Evolutionary conservation across 37 sponge, comb jelly and placozoan species (phyloP), one percentile per base, ranked within the genome.

Genomic region (Amphimedon queenslandica): DNA sequence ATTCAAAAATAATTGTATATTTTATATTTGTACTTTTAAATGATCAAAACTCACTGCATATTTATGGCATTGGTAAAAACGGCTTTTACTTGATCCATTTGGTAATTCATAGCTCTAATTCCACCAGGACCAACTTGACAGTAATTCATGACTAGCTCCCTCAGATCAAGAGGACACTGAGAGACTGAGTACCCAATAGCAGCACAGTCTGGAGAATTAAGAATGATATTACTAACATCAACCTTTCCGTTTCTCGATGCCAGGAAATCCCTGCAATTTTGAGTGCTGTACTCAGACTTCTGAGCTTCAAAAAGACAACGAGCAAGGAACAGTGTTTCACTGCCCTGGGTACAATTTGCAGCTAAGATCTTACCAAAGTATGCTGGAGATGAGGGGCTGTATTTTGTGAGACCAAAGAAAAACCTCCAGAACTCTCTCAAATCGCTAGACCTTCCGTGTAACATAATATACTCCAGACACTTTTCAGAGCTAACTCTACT

Each of bases 341-440:
- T 25, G 13, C 53, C 53, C 13, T 47, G 8, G 8, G 53, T 13
- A 18, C 13, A 13, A 47, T 47, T 47, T 37, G 21, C 10, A 2
- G 25, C 73, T 18, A 67, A 29, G 10, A 66, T 55, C 30, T 29
- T 21, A 10, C 18, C 30, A 1, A 60, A 78, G 33, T n/a, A 24
- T 1, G 0, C 37, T n/a, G 10, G 0, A 55, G n/a, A 2, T 28
- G 65, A 18, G 42, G 39, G 30, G 8, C 27, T 60, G 5, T 6
- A 25, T 29, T 20, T 67, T 1, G 31, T 36, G 16, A 83, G 53
- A 21, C 84, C 84, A 58, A 66, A 76, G 65, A 47, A 76, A 65
- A 76, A 83, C 65, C 76, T 83, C 72, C 71, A 76, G 2, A 83
- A 76, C 36, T 64, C 75, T 33, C 75, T 25, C 82, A 81, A 74